Conservation (phyloP, 2,888 invertebrate genomes). For the Hetaerina titia region DNA sequence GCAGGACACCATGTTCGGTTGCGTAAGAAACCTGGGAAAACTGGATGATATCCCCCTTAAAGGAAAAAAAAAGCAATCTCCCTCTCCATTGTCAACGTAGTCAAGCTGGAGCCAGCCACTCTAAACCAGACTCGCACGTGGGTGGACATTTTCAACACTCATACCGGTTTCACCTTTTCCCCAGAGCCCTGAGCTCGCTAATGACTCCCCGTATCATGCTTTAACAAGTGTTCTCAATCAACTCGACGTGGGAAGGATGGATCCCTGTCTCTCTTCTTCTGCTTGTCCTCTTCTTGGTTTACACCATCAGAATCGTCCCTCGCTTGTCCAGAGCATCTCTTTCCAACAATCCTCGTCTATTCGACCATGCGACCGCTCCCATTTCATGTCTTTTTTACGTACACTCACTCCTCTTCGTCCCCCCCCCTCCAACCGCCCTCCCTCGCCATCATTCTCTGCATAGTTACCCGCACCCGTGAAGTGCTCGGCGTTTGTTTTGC, state of each 20-base stretch:
- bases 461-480: not conserved
- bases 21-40: not conserved
- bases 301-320: not conserved
- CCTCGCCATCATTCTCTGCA: not conserved
- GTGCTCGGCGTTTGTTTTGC: not conserved
- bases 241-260: not conserved
- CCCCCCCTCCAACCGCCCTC: not conserved
- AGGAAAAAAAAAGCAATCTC: not conserved
- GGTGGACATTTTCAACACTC: not conserved
- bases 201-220: conserved; percentile 26
- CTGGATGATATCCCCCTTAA: not conserved
- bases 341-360: not conserved
- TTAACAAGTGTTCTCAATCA: conserved; percentile 62
- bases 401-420: not conserved
- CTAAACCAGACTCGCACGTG: not conserved
- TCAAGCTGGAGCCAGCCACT: not conserved
- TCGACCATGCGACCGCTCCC: not conserved
- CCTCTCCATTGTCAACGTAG: not conserved
- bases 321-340: not conserved
- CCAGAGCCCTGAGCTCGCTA: not conserved
- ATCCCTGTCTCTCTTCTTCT: not conserved
- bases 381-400: not conserved
- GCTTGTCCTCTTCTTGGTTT: not conserved
- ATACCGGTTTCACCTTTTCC: not conserved
- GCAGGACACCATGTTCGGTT: not conserved